Evolutionary conservation across 2,888 invertebrate genomes (phyloP).

Genomic region (Mystacides longicornis): DNA sequence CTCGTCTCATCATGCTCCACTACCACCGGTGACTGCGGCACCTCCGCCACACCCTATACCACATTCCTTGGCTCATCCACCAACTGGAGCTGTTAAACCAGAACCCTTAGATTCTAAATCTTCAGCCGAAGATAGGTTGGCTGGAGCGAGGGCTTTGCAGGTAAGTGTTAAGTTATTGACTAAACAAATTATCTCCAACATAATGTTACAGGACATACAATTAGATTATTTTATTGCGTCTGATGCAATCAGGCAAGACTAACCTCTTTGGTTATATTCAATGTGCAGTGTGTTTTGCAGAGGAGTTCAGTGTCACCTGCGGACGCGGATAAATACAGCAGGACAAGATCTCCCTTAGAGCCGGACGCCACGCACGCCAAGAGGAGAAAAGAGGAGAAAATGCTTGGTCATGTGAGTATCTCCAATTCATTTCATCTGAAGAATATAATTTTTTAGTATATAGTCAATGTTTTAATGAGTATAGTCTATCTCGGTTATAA

Average conservation of each 20-base stretch:
- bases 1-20: constrained; percentile 39
- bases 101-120: constrained; percentile 39
- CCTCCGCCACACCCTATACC: constrained; percentile 44
- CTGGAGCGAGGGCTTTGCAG: constrained; percentile 44
- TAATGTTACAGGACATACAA: no score
- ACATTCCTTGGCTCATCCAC: constrained; percentile 38
- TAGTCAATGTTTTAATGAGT: no score
- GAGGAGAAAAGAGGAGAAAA: constrained; percentile 78
- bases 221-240: neutral
- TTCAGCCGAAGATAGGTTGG: constrained; percentile 52
- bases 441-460: no score
- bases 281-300: constrained; percentile 35
- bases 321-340: constrained; percentile 75
- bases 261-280: neutral
- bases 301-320: constrained; percentile 77
- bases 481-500: no score
- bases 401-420: constrained; percentile 80
- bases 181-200: no score
- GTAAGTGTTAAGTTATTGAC: no score
- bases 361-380: constrained; percentile 65
- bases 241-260: neutral
- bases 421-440: no score
- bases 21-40: constrained; percentile 32
- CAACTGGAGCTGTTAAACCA: constrained; percentile 45
- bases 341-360: constrained; percentile 70